Conservation (phyloP, 2,113 vertebrate species). For the Pygoscelis antarcticus region DNA sequence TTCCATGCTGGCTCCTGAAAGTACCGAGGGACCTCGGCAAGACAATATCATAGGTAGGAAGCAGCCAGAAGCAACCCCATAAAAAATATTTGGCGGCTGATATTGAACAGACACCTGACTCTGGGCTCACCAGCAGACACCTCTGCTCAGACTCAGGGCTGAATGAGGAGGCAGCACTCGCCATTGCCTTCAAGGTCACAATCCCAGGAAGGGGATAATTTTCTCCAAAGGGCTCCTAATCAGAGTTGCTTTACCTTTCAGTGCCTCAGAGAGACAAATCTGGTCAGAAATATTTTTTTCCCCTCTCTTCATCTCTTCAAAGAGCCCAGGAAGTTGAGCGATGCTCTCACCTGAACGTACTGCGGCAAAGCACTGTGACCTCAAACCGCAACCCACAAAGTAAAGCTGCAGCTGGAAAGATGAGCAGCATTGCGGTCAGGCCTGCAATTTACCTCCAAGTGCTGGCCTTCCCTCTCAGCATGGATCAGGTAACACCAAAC, state of each 20-base stretch:
- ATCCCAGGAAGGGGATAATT: not conserved
- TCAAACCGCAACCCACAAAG: not conserved
- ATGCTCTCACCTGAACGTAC: not conserved
- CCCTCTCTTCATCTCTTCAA: not conserved
- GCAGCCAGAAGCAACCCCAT: constrained; percentile 7
- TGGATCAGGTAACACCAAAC: not conserved
- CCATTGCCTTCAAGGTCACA: fast-evolving
- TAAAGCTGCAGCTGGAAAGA: not conserved
- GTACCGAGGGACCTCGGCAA: not conserved
- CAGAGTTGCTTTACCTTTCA: not conserved
- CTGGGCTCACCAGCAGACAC: not conserved
- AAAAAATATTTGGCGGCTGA: constrained; percentile 22
- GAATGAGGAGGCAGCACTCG: not conserved
- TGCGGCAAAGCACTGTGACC: not conserved
- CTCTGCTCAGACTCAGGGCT: not conserved
- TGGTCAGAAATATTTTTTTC: not conserved
- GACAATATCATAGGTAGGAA: not conserved
- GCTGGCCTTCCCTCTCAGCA: not conserved
- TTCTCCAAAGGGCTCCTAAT: not conserved
- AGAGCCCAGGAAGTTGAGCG: not conserved
- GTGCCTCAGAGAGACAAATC: not conserved
- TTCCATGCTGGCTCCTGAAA: not conserved
- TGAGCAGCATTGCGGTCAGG: not conserved
- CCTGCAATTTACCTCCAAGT: not conserved
- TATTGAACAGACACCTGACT: constrained; percentile 2